These are phyloP conservation scores for Melanotaenia boesemani DNA, from an alignment of 2,797 vertebrate genomes.

Conservation along the genomic window DNA sequence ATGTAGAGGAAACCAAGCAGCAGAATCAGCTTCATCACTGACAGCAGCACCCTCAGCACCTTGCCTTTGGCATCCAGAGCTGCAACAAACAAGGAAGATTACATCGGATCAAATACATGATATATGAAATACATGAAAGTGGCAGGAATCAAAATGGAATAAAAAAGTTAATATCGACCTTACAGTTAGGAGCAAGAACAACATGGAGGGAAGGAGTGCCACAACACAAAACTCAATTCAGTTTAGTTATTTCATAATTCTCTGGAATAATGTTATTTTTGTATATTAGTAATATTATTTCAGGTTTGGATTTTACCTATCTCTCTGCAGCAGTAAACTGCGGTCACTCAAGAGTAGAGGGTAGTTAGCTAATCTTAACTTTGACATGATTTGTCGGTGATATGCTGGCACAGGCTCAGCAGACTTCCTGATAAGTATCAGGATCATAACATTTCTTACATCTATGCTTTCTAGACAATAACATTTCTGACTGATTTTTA, in stretches of 20 bases:
- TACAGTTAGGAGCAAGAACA: neutral
- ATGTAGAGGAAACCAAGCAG: conserved; percentile 91
- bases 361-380: neutral
- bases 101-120: neutral
- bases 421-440: neutral
- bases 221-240: neutral
- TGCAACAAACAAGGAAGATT: conserved; percentile 55
- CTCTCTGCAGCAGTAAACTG: no score
- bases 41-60: conserved; percentile 81
- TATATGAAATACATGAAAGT: neutral
- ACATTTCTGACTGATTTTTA: conserved; percentile 10
- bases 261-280: neutral
- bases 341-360: no score
- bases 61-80: conserved; percentile 88
- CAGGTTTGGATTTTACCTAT: no score
- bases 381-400: neutral
- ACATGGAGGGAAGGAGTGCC: neutral
- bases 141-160: neutral
- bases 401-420: neutral
- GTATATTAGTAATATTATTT: no score
- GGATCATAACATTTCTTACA: conserved; percentile 9
- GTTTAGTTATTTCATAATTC: neutral
- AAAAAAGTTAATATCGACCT: neutral
- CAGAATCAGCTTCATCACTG: conserved; percentile 82
- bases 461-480: conserved; percentile 7